These are phyloP conservation scores for Turnix velox DNA, from an alignment of 2,113 vertebrate genomes.

Conservation along the genomic window DNA sequence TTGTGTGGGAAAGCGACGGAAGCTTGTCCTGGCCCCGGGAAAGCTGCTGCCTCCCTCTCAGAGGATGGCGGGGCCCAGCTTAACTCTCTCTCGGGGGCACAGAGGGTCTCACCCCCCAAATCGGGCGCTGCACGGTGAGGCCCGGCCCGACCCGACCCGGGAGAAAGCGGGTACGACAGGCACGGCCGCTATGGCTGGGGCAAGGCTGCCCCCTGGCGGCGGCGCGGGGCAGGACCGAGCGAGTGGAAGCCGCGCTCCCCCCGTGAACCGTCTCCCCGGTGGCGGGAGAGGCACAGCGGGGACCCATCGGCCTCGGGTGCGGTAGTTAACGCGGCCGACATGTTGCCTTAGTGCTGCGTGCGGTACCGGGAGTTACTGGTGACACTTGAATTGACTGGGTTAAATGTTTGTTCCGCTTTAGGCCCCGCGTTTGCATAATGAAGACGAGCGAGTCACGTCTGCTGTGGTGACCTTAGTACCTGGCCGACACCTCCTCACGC, in stretches of 20 bases:
- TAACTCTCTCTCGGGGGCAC: no score
- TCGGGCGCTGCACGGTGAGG: no score
- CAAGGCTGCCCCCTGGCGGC: conserved; percentile 21
- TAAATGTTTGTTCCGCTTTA: neutral
- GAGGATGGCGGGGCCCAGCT: neutral
- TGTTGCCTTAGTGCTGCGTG: neutral
- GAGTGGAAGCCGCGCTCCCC: no score
- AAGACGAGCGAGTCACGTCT: conserved; percentile 32
- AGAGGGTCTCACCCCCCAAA: no score
- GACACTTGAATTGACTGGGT: conserved; percentile 33
- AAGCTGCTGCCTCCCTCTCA: neutral
- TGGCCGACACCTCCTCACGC: conserved; percentile 24
- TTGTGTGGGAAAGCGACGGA: no score
- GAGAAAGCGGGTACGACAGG: rapidly evolving
- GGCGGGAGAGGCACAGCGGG: neutral
- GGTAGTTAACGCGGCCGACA: neutral
- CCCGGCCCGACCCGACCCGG: no score
- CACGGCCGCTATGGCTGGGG: neutral
- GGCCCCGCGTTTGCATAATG: conserved; percentile 38
- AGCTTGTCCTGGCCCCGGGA: neutral
- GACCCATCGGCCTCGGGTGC: neutral
- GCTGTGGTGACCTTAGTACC: conserved; percentile 32
- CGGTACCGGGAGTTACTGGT: neutral
- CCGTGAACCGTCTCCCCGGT: no score
- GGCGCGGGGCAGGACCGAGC: no score